These are phyloP conservation scores for Clinocottus analis DNA, from an alignment of 2,113 vertebrate genomes.

Conservation along the genomic window DNA sequence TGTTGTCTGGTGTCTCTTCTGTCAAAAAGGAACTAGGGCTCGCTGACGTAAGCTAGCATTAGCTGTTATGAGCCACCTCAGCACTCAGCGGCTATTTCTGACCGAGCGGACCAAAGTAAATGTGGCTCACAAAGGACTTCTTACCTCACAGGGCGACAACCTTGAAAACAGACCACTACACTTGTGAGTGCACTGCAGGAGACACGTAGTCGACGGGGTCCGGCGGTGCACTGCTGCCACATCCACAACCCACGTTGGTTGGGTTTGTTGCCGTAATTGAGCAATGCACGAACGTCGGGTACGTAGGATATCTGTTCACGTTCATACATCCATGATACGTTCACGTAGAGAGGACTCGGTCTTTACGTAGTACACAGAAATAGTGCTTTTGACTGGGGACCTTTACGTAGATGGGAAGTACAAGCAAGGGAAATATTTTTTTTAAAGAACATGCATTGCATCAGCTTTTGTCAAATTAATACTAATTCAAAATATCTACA, in stretches of 20 bases:
- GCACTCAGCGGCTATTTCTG: neutral
- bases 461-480: neutral
- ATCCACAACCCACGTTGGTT: slow-evolving; percentile 73
- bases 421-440: too few species aligned
- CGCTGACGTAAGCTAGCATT: slow-evolving; percentile 61
- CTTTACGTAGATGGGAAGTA: neutral
- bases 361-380: slow-evolving; percentile 34
- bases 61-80: slow-evolving; percentile 19
- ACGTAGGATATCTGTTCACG: slow-evolving; percentile 8
- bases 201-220: slow-evolving; percentile 57
- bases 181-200: neutral
- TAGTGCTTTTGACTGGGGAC: neutral
- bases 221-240: slow-evolving; percentile 61
- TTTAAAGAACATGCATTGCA: too few species aligned
- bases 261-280: neutral
- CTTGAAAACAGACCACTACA: neutral
- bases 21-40: slow-evolving; percentile 12
- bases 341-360: fast-evolving
- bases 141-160: slow-evolving; percentile 36
- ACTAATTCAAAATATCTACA: too few species aligned
- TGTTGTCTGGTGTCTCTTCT: neutral
- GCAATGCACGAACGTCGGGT: slow-evolving; percentile 41
- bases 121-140: neutral
- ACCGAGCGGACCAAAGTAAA: neutral
- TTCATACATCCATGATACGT: neutral